These are phyloP conservation scores for Phengaris alcon DNA, from an alignment of 2,888 invertebrate genomes.

Conservation along the genomic window DNA sequence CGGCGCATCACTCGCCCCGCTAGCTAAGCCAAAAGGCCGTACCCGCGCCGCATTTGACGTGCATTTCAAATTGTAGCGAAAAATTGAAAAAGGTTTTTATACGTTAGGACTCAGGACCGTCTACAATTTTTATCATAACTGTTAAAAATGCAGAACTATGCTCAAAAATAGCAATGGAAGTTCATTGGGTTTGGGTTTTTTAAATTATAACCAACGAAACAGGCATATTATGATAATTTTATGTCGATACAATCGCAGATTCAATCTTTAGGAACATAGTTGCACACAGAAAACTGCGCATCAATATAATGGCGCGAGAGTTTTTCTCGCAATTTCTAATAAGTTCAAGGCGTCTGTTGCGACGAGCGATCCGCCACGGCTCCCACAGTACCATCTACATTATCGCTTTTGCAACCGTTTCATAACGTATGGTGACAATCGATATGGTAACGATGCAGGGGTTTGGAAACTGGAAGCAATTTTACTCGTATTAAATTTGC, in stretches of 20 bases:
- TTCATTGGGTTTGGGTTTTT: neutral
- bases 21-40: too few relatives aligned
- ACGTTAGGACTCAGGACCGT: too few relatives aligned
- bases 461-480: conserved; percentile 28
- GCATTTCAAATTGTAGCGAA: too few relatives aligned
- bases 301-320: conserved; percentile 29
- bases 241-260: neutral
- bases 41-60: too few relatives aligned
- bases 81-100: too few relatives aligned
- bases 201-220: neutral
- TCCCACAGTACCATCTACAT: conserved; percentile 40
- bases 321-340: conserved; percentile 39
- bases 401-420: conserved; percentile 31
- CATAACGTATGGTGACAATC: conserved; percentile 35
- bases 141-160: too few relatives aligned
- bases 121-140: too few relatives aligned
- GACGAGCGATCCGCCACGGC: conserved; percentile 36
- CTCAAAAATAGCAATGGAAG: too few relatives aligned
- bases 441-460: conserved; percentile 33
- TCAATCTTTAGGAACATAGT: neutral
- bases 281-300: conserved; percentile 25
- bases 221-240: neutral
- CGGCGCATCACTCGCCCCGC: too few relatives aligned
- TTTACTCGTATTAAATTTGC: conserved; percentile 28
- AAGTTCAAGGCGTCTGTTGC: conserved; percentile 41